A percentile compares a stretch with the other conserved stretches of the same genome.
These are phyloP conservation scores for Nyctereutes procyonoides DNA, from an alignment of 2,113 vertebrate species.

Conservation along the genomic window DNA sequence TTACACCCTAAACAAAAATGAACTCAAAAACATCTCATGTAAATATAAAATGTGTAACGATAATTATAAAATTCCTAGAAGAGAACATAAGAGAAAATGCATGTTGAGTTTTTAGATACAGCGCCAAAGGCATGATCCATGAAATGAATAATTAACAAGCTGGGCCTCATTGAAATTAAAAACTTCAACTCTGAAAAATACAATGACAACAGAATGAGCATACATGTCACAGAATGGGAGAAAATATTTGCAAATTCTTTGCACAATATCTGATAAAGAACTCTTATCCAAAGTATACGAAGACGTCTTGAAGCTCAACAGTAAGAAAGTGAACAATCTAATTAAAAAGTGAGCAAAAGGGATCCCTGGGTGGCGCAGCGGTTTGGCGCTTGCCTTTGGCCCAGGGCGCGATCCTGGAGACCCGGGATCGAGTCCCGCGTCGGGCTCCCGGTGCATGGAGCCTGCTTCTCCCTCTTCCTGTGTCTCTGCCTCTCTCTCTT, in stretches of 20 bases:
- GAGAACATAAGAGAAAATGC: not conserved
- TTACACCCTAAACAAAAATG: not conserved
- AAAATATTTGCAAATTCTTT: slow-evolving; percentile 9
- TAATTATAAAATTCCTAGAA: not conserved
- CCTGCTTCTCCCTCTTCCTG: too few relatives aligned
- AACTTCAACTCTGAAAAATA: not conserved
- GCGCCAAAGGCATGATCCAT: not conserved
- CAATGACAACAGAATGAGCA: not conserved
- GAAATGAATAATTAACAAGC: slow-evolving; percentile 2
- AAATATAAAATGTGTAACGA: not conserved
- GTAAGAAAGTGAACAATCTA: not conserved
- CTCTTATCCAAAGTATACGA: not conserved
- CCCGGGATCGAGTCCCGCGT: too few relatives aligned
- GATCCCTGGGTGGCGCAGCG: too few relatives aligned
- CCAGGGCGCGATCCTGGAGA: too few relatives aligned
- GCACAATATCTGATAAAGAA: not conserved
- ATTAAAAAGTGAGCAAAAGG: not conserved
- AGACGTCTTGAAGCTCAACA: not conserved
- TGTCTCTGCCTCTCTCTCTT: too few relatives aligned
- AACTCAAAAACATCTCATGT: not conserved
- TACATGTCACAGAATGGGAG: not conserved
- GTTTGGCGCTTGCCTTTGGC: too few relatives aligned
- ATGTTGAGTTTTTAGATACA: not conserved
- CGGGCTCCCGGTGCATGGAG: too few relatives aligned
- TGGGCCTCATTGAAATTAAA: slow-evolving; percentile 3